Conservation (phyloP, 2,888 invertebrate genomes). For the Sturmia bella region DNA sequence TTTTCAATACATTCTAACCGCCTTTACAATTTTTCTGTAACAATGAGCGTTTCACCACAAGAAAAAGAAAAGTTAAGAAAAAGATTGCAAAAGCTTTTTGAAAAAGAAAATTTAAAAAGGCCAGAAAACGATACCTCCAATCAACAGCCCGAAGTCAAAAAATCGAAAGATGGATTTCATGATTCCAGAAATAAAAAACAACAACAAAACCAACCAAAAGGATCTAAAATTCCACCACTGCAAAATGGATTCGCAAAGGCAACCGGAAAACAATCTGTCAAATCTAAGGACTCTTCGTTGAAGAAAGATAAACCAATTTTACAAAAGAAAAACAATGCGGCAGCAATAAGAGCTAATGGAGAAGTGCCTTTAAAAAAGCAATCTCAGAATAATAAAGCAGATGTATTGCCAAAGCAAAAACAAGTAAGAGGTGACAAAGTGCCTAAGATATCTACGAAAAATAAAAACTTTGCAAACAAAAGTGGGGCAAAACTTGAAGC, state of each 20-base stretch:
- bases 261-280: neutral
- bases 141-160: neutral
- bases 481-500: neutral
- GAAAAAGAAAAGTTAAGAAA: slow-evolving; percentile 64
- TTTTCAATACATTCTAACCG: neutral
- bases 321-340: neutral
- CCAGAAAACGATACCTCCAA: neutral
- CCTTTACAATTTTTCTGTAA: neutral
- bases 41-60: slow-evolving; percentile 32
- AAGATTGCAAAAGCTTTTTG: slow-evolving; percentile 60
- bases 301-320: neutral
- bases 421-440: neutral
- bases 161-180: neutral
- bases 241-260: neutral
- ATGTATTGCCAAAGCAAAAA: neutral
- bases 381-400: neutral
- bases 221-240: no score
- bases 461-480: neutral
- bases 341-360: neutral
- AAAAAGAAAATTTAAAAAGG: slow-evolving; percentile 22
- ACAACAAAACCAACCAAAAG: neutral
- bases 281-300: neutral
- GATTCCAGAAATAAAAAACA: slow-evolving; percentile 9
- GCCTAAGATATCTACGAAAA: neutral
- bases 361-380: neutral